Evolutionary conservation across 2,113 vertebrate species (phyloP), one percentile per base, ranked within the genome.

Genomic region (Aleadryas rufinucha): DNA sequence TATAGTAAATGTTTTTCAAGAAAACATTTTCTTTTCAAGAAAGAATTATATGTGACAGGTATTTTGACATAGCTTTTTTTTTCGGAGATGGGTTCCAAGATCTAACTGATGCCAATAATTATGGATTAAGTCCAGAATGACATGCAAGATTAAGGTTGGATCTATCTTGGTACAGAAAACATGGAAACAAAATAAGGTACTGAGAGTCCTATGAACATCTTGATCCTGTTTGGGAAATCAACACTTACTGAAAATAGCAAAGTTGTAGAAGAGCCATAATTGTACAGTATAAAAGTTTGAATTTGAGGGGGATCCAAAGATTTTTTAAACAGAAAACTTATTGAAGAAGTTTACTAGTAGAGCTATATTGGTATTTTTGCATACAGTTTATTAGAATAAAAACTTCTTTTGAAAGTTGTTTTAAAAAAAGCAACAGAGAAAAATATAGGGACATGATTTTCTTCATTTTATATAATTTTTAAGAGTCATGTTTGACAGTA

Each of bases 11-110:
- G 13, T 83, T 93, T 94, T 90, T 86, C 47, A 75, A 77, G 87
- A n/a, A 80, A 80, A n/a, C n/a, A n/a, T 93, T 94, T 90, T 86
- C 47, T 93, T 94, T 90, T 86, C 47, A 75, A 77, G 87, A n/a
- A 80, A 80, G 13, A 77, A 18, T 59, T 70, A 1, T 28, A 47
- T 16, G 17, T 54, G 14, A 7, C 44, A 52, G 24, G 13, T 71
- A 57, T 77, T 65, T 91, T 89, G 57, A 59, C 8, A 5, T 31
- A 65, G 9, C 4, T 49, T 72, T 71, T 31, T 16, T 47, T 59
- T 26, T 33, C 9, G 10, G 47, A 65, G 18, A 54, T 61, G 26
- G n/a, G n/a, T 82, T 92, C 24, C 21, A 41, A 74, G 56, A 50
- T 71, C n/a, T 50, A 69, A 45, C 41, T 84, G 76, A 28, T 89